Evolutionary conservation across 2,113 vertebrate genomes (phyloP).

Genomic region (Eulemur macaco): DNA sequence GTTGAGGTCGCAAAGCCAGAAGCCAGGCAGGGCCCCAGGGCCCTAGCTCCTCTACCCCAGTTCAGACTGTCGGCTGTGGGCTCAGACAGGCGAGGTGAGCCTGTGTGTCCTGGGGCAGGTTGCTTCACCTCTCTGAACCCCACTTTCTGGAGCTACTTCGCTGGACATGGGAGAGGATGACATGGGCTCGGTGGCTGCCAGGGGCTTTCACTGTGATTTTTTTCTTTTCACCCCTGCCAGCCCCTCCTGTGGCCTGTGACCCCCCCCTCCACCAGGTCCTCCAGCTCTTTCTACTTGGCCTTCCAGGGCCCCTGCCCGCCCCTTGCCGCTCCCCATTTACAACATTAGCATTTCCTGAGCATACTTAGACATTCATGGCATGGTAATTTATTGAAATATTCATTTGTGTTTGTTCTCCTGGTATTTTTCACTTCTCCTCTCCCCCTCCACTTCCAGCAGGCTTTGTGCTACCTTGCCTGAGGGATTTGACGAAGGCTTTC

Average conservation of each 20-base stretch:
- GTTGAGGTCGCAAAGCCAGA: background rate
- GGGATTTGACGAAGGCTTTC: background rate
- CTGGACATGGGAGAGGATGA: background rate
- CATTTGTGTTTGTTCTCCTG: background rate
- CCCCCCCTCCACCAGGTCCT: no score
- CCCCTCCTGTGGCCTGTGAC: fast-evolving
- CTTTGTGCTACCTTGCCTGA: background rate
- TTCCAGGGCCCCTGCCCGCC: background rate
- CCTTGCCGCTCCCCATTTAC: fast-evolving
- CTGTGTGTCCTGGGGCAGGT: background rate
- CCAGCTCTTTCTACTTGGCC: background rate
- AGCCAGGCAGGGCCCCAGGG: background rate
- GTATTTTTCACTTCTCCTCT: background rate
- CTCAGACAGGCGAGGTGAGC: background rate
- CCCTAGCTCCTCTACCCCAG: background rate
- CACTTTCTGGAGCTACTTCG: fast-evolving
- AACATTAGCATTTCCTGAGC: background rate
- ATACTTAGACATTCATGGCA: background rate
- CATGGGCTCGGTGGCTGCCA: fast-evolving
- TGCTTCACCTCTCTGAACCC: background rate
- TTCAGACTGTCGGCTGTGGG: background rate
- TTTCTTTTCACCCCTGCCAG: background rate
- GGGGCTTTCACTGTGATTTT: background rate
- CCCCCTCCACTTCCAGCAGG: background rate
- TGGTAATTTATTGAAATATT: background rate